Base-by-base conservation (phyloP, 2,113 vertebrate genomes). In the Mionectes macconnelli region DNA sequence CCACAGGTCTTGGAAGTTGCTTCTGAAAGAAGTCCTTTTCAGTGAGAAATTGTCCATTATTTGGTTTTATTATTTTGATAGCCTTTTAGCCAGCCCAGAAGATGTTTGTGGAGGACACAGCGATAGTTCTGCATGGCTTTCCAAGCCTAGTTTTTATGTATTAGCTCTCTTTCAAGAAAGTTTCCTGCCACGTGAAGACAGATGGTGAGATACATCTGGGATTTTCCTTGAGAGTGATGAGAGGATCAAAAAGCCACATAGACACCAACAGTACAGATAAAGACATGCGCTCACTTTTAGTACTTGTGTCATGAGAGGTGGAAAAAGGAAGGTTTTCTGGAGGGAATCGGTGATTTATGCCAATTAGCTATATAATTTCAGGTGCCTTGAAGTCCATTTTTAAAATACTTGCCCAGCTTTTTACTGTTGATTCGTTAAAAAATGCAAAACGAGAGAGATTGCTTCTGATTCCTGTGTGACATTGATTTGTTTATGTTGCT, bases 271-370 rank as follows among this genome's bases (percentile, higher is more conserved):
- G 15, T 42, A n/a, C 30, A 33, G 35, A 39, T n/a, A 49, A 70
- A 30, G 21, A 57, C 0, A 2, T 0, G 0, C 33, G 47, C 37
- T 12, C 55, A 39, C 22, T 79, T 90, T 28, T 8, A 75, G 37
- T 31, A 40, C 55, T 84, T 59, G 16, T 87, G 16, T 62, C 14
- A 3, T 50, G 60, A 82, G 31, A 55, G 9, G 15, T 67, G 15
- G 23, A 17, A 83, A 88, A 89, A 75, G 5, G 31, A 62, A 70
- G 21, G 3, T 50, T 85, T 92, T 80, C 77, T 74, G 44, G 37
- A 69, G 20, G 60, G 37, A 74, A 42, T 35, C 33, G 50, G n/a
- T 77, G 50, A 69, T 77, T 87, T 89, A 47, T 70, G 40, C 37
- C 45, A 67, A 53, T 75, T 47, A 59, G 89, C n/a, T n/a, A 24